A percentile compares a stretch with the other conserved stretches of the same genome.
phyloP scores from a whole-genome alignment of 92 coral and sea anemone genomes.

The Umimayanthus chanpuru region DNA sequence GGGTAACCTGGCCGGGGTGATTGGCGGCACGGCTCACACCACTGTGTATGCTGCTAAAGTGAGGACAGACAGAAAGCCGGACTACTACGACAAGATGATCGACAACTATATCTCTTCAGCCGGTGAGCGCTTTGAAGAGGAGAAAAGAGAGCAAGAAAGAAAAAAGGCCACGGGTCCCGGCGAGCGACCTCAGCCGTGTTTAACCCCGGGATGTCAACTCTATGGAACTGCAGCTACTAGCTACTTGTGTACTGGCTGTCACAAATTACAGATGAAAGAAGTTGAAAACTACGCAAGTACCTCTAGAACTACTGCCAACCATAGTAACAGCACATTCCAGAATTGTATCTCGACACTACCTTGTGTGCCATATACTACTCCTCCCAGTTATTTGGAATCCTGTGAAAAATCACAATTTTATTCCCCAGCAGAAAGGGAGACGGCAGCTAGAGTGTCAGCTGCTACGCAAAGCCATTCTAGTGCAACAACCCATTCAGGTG shows the following conservation, averaged over 20 bases:
- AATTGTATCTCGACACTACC: slow-evolving; percentile 61
- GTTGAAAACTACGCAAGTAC: slow-evolving; percentile 50
- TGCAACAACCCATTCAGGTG: slow-evolving; percentile 18
- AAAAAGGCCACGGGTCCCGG: slow-evolving; percentile 1
- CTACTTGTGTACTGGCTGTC: slow-evolving; percentile 90
- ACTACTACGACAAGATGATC: slow-evolving; percentile 84
- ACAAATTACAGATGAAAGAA: slow-evolving; percentile 84
- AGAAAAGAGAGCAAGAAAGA: slow-evolving; percentile 54
- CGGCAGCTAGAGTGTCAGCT: background rate
- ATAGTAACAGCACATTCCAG: slow-evolving; percentile 14
- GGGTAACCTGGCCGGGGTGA: slow-evolving; percentile 74
- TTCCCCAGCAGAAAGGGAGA: background rate
- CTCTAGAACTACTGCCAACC: background rate
- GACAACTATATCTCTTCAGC: slow-evolving; percentile 85
- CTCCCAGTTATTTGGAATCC: slow-evolving; percentile 53
- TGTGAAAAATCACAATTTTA: slow-evolving; percentile 18
- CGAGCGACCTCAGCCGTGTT: slow-evolving; percentile 71
- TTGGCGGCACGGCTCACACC: slow-evolving; percentile 62
- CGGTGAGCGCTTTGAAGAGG: slow-evolving; percentile 81
- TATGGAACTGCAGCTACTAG: slow-evolving; percentile 89
- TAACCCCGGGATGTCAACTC: slow-evolving; percentile 79
- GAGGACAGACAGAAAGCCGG: slow-evolving; percentile 83
- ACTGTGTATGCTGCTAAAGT: slow-evolving; percentile 77
- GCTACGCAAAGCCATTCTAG: background rate
- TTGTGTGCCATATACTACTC: slow-evolving; percentile 55